Evolutionary conservation across 1,140 invertebrate species (phyloP), one percentile per base, ranked within the genome.

Genomic region (Oryctes rhinoceros): DNA sequence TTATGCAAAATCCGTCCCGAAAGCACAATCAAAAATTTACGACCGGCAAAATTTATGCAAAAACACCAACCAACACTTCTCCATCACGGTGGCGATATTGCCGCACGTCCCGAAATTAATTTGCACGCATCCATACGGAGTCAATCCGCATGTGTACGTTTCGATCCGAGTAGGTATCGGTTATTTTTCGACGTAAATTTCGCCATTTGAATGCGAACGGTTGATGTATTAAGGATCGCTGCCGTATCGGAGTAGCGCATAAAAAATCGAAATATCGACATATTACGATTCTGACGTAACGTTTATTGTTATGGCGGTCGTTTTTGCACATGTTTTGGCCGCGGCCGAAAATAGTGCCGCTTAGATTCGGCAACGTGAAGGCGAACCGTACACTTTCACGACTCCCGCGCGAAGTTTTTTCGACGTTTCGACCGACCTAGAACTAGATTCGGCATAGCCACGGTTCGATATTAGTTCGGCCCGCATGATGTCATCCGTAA

Each of bases 371-470:
- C 49, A 53, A 53, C 49, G 7, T 13, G 49, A 53, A 53, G 49
- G 49, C 49, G 49, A 44, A 53, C 47, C 13, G 47, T 10, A 13
- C 11, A 53, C 49, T 53, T 53, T 53, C 49, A 53, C 49, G 49
- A 53, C n/a, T 53, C 11, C n/a, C 49, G 49, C 49, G 49, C 49
- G 49, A 53, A 53, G 49, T 53, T 53, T 53, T 48, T 53, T 53
- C n/a, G 49, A 13, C 49, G 49, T 13, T 18, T 53, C 49, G 49
- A 53, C 49, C 49, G 49, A 53, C 49, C 49, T 53, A 53, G 49
- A 53, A 53, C 49, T 53, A 53, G 49, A 53, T 53, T 53, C 49
- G 49, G n/a, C 49, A 53, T 53, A 53, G 49, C 49, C 49, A 53
- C 49, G 49, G 49, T 53, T 53, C 39, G 49, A 18, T 53, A 53